Percentiles rank a stretch among this genome's conserved stretches.
phyloP scores from a whole-genome alignment of 1,140 invertebrate genomes.

The Formica selysi region DNA sequence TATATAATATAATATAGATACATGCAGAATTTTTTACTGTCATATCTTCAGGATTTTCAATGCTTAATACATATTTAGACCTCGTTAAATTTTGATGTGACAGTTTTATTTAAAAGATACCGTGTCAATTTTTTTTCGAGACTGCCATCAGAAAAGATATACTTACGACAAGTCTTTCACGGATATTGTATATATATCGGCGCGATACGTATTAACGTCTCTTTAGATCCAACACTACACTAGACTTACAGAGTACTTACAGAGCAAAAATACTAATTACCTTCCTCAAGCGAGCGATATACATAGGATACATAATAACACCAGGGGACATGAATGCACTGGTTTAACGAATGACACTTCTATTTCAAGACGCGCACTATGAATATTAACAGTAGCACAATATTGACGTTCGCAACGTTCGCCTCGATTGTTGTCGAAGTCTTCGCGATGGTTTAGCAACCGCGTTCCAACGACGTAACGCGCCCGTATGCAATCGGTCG shows the following conservation, averaged over 20 bases:
- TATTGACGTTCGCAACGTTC: conserved; percentile 3
- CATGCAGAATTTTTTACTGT: too few relatives aligned
- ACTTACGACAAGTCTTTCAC: not conserved
- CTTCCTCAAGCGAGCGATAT: conserved; percentile 1
- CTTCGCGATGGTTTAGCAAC: conserved; percentile 8
- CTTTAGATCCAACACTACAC: too few relatives aligned
- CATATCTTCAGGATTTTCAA: not conserved
- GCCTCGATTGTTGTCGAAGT: conserved; percentile 7
- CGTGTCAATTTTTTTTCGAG: not conserved
- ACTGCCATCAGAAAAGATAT: not conserved
- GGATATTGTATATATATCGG: not conserved
- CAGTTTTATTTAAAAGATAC: not conserved
- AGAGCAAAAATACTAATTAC: conserved; percentile 1
- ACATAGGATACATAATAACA: conserved; percentile 8
- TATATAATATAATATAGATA: not conserved
- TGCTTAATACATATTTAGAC: not conserved
- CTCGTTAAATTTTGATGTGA: not conserved
- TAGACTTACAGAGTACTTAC: not conserved
- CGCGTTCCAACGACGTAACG: not conserved
- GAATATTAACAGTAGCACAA: not conserved
- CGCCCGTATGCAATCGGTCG: conserved; percentile 55
- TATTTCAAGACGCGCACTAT: not conserved
- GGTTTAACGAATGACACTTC: not conserved
- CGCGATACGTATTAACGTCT: not conserved
- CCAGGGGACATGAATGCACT: not conserved